Base-by-base conservation (phyloP, 2,797 vertebrate species). In the Hephaestus fuliginosus region DNA sequence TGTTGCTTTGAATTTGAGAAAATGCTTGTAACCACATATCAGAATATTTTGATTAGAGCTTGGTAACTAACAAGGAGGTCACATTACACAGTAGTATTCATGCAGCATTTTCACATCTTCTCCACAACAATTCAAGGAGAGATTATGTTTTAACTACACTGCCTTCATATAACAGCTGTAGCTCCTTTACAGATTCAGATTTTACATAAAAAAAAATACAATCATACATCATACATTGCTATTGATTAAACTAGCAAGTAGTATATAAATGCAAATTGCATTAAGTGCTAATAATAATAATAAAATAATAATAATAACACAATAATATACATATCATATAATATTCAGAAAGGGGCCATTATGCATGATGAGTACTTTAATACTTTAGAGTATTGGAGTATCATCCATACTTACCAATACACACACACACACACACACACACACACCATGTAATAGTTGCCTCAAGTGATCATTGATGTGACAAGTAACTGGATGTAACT, bases 381-480 rank as follows among this genome's bases (percentile, higher is more conserved):
- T 30, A n/a, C 15, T 13, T 57, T n/a, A 28, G n/a, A n/a, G n/a
- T n/a, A n/a, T 14, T 20, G 10, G 10, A 28, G 9, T 62, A 33
- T 60, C 61, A 11, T 49, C 66, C 7, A 44, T 18, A 20, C 17
- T 30, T 44, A 14, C 13, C 2, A 46, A 55, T 4, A 28, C 17
- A 28, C 7, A 67, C 7, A 18, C 66, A 64, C 15, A 15, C 15
- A 15, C 36, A 56, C 52, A 33, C 5, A 33, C 30, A 33, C 5
- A 74, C 57, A 30, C 48, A 44, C n/a, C 13, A 8, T 79, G 63
- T 72, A 80, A 83, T 55, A 46, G 68, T 61, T 80, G 51, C 70
- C 72, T 74, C 33, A 25, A 80, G 66, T 74, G 28, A 80, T 73
- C 70, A 64, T 49, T 46, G 71, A 81, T 81, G 74, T 75, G 53